Conservation (phyloP, 2,797 vertebrate genomes). For the Cottoperca gobio region DNA sequence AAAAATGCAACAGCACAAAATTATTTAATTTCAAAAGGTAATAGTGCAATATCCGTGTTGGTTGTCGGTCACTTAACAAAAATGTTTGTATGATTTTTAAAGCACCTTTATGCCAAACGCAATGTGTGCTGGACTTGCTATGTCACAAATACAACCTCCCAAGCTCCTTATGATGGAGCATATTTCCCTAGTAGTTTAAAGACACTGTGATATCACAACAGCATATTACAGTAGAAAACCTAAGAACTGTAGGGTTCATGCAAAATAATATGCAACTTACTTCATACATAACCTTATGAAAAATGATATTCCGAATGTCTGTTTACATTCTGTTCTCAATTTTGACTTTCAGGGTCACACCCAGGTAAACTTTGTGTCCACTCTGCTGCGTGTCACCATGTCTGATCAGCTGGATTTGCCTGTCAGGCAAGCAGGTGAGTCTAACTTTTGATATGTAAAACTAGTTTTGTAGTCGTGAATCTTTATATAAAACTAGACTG, state of each 20-base stretch:
- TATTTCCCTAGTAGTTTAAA: background rate
- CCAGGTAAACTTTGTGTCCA: slow-evolving; percentile 96
- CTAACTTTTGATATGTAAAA: background rate
- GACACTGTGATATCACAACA: no score
- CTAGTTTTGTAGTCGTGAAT: background rate
- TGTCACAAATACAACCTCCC: background rate
- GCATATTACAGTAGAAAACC: background rate
- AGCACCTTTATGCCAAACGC: background rate
- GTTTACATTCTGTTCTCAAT: slow-evolving; percentile 27
- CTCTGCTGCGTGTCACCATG: slow-evolving; percentile 98
- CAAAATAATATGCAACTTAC: background rate
- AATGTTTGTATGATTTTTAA: background rate
- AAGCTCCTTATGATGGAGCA: background rate
- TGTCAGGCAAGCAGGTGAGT: slow-evolving; percentile 97
- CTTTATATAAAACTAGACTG: background rate
- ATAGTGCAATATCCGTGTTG: background rate
- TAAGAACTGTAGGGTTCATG: background rate
- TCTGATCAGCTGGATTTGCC: slow-evolving; percentile 98
- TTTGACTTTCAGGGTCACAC: slow-evolving; percentile 90
- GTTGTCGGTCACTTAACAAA: background rate
- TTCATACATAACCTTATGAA: background rate
- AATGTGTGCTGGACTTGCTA: background rate
- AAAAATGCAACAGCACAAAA: background rate
- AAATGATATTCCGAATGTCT: no score
- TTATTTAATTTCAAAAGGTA: background rate